A percentile compares a stretch with the other conserved stretches of the same genome.
phyloP scores from a whole-genome alignment of 1,140 invertebrate species.

The Drosophila lini region DNA sequence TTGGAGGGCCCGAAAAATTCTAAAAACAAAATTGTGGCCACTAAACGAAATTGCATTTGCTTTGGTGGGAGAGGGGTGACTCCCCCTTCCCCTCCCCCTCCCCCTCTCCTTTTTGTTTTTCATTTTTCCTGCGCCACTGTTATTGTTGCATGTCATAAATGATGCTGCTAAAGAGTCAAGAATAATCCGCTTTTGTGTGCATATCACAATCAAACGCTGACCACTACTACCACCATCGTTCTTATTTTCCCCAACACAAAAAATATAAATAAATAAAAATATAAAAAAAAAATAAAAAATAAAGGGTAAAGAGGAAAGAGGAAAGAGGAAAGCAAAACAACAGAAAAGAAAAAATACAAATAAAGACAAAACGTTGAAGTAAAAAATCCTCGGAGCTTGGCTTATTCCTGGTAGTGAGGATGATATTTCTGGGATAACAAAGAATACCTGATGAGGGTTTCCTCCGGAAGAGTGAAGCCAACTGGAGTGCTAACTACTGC shows the following conservation, averaged over 20 bases:
- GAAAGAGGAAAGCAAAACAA: neutral
- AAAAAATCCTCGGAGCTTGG: constrained; percentile 3
- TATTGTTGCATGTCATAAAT: constrained; percentile 81
- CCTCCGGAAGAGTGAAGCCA: neutral
- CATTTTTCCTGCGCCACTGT: constrained; percentile 22
- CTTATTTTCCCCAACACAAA: neutral
- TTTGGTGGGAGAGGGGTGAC: neutral
- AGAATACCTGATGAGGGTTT: constrained; percentile 18
- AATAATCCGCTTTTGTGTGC: constrained; percentile 81
- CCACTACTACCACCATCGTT: constrained; percentile 8
- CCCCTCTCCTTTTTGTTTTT: too few species aligned
- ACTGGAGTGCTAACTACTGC: neutral
- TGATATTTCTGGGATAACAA: constrained; percentile 19
- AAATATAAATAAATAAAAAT: neutral
- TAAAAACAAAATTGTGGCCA: constrained; percentile 78
- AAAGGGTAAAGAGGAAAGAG: neutral
- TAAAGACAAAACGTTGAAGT: constrained; percentile 6
- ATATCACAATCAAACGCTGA: constrained; percentile 76
- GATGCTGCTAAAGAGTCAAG: constrained; percentile 77
- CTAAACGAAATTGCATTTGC: constrained; percentile 75
- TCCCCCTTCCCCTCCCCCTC: neutral
- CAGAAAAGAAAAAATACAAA: neutral
- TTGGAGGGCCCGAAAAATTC: constrained; percentile 51
- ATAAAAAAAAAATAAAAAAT: constrained; percentile 1
- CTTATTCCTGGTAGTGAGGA: constrained; percentile 14